Conservation (phyloP, 35 echinoderm and acorn worm species). For the Antedon bifida region DNA sequence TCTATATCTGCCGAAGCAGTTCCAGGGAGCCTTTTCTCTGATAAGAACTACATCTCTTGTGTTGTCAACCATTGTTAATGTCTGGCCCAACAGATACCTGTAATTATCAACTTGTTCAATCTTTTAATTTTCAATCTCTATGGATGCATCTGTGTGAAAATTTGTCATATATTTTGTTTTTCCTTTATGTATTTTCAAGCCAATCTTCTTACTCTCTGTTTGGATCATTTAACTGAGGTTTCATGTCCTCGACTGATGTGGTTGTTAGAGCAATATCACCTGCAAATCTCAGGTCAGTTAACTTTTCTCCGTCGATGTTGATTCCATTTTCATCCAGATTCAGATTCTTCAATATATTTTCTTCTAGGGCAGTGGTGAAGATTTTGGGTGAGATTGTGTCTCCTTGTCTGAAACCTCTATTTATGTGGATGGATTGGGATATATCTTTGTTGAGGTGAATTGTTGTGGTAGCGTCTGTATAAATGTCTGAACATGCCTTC, state of each 20-base stretch:
- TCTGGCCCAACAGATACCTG: too few relatives aligned
- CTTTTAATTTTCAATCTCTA: too few relatives aligned
- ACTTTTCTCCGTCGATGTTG: background rate
- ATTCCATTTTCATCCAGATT: background rate
- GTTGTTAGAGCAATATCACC: background rate
- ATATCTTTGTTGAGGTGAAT: slow-evolving; percentile 4
- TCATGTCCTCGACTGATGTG: background rate
- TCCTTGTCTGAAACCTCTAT: slow-evolving; percentile 11
- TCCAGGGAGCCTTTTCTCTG: too few relatives aligned
- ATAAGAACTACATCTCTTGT: too few relatives aligned
- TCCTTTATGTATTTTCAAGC: too few relatives aligned
- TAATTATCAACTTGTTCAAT: too few relatives aligned
- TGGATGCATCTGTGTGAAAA: too few relatives aligned
- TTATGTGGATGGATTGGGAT: background rate
- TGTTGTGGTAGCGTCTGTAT: background rate
- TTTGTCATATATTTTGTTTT: too few relatives aligned
- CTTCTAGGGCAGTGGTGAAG: background rate
- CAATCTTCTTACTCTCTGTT: background rate
- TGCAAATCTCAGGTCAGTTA: background rate
- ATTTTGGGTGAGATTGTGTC: slow-evolving; percentile 23
- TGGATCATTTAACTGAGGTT: background rate
- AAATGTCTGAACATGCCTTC: background rate
- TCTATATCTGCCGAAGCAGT: too few relatives aligned
- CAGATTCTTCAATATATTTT: slow-evolving; percentile 2
- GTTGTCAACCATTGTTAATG: too few relatives aligned